phyloP scores from a whole-genome alignment of 2,888 invertebrate genomes.

The Pseudanteris insignis region DNA sequence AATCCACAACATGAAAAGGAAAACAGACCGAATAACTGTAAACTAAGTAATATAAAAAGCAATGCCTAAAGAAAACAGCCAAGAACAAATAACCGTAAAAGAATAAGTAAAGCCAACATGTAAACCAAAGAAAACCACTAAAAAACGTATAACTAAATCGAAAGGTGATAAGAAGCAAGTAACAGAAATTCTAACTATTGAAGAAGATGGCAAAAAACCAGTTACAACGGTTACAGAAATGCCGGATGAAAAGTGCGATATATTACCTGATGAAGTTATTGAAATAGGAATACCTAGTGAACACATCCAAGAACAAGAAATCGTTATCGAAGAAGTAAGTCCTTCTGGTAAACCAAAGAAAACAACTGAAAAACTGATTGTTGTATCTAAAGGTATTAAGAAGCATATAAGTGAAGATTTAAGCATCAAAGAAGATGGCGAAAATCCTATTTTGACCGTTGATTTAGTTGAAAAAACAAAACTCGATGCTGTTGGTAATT shows the following conservation, averaged over 20 bases:
- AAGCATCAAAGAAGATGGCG: too few species aligned
- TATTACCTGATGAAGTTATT: constrained; percentile 64
- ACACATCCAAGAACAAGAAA: constrained; percentile 54
- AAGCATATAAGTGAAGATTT: too few species aligned
- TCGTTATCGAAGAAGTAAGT: constrained; percentile 57
- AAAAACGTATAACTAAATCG: constrained; percentile 53
- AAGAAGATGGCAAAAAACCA: constrained; percentile 56
- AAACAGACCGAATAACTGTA: too few species aligned
- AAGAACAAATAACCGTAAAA: constrained; percentile 58
- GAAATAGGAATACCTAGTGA: constrained; percentile 50
- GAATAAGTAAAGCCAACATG: constrained; percentile 56
- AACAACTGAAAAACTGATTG: constrained; percentile 49
- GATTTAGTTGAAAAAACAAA: too few species aligned
- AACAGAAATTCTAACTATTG: constrained; percentile 46
- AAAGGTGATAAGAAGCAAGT: constrained; percentile 55
- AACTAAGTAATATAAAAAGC: background rate
- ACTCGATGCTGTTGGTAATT: too few species aligned
- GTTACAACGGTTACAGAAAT: constrained; percentile 17
- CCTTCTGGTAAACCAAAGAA: constrained; percentile 57
- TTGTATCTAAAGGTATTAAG: constrained; percentile 59
- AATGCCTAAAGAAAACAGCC: constrained; percentile 52
- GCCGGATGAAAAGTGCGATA: constrained; percentile 65
- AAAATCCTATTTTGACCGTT: too few species aligned
- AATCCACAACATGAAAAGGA: too few species aligned
- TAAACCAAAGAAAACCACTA: constrained; percentile 51